Base-by-base conservation (phyloP, 2,113 vertebrate genomes). In the Misgurnus mizolepis region DNA sequence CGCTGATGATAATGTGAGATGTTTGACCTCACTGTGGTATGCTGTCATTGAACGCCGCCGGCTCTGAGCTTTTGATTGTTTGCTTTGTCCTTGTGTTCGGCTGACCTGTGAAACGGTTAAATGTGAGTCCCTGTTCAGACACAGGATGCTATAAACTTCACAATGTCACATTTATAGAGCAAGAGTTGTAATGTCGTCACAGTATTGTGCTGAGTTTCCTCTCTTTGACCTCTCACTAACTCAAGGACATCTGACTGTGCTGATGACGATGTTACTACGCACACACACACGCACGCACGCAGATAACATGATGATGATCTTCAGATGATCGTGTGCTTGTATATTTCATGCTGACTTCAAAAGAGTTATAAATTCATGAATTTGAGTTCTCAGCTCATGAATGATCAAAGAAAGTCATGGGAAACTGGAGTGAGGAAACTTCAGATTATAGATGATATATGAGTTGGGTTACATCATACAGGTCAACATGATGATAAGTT, bases 171-270 rank as follows among this genome's bases (percentile, higher is more conserved):
- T 34, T 55, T 43, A 27, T 72, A 56, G 56, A 18, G 53, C 61
- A 12, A n/a, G 3, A 77, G 65, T 58, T 41, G 41, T 45, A 56
- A 34, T 34, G 45, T 80, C 80, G 79, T 88, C 89, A 86, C 27
- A 3, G n/a, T 81, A 84, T 88, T 89, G 88, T 34, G 34, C 64
- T 78, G 64, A 70, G 80, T 85, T 89, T 91, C 90, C 88, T 89
- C 83, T 86, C 77, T 87, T 47, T 47, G 45, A 47, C 45, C 45
- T 47, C 10, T 47, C 7, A 47, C 45, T 8, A 47, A 88, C 73
- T 18, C 70, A 80, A 84, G 60, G 69, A 78, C 66, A 11, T 79
- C 80, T 80, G 82, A 77, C 73, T 43, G 49, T 73, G 66, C 34
- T 4, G 45, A 47, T 47, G 45, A 47, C 2, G 45, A 40, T 55